Evolutionary conservation across 2,888 invertebrate genomes (phyloP).

Genomic region (Conops quadrifasciatus): DNA sequence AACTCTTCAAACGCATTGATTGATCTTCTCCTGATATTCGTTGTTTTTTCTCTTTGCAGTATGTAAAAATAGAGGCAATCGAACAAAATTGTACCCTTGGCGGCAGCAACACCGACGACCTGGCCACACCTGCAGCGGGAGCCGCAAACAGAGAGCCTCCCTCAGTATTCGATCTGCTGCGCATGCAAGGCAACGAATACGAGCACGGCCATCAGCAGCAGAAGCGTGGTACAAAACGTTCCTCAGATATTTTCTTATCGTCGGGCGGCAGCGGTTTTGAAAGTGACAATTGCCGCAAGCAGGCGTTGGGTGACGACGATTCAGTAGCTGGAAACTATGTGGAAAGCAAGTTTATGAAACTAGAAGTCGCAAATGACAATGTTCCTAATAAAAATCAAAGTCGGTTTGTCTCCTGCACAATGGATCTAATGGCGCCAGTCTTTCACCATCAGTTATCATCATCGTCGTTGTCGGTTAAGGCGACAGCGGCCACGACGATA

Average conservation of each 20-base stretch:
- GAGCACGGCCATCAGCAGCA: slow-evolving; percentile 44
- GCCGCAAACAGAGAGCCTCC: slow-evolving; percentile 22
- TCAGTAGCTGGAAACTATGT: slow-evolving; percentile 33
- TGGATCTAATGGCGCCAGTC: not conserved
- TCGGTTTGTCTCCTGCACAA: not conserved
- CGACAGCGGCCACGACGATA: not conserved
- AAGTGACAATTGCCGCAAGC: slow-evolving; percentile 39
- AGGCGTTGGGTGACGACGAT: not conserved
- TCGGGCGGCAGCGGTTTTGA: slow-evolving; percentile 18
- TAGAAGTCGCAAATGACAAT: slow-evolving; percentile 43
- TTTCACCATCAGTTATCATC: not conserved
- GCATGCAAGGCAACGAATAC: slow-evolving; percentile 34
- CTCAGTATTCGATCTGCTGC: slow-evolving; percentile 36
- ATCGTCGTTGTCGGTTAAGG: not conserved
- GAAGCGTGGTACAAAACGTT: slow-evolving; percentile 53
- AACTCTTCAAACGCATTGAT: not conserved
- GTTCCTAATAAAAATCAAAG: slow-evolving; percentile 45
- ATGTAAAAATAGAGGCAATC: slow-evolving; percentile 16
- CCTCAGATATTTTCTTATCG: slow-evolving; percentile 44
- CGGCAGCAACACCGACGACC: not conserved
- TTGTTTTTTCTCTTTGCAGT: slow-evolving; percentile 1
- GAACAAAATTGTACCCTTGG: slow-evolving; percentile 15
- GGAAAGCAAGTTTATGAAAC: slow-evolving; percentile 53
- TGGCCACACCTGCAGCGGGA: not conserved
- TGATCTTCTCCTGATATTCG: not conserved